These are phyloP conservation scores for Tinamus guttatus DNA, from an alignment of 2,113 vertebrate genomes.

Conservation along the genomic window DNA sequence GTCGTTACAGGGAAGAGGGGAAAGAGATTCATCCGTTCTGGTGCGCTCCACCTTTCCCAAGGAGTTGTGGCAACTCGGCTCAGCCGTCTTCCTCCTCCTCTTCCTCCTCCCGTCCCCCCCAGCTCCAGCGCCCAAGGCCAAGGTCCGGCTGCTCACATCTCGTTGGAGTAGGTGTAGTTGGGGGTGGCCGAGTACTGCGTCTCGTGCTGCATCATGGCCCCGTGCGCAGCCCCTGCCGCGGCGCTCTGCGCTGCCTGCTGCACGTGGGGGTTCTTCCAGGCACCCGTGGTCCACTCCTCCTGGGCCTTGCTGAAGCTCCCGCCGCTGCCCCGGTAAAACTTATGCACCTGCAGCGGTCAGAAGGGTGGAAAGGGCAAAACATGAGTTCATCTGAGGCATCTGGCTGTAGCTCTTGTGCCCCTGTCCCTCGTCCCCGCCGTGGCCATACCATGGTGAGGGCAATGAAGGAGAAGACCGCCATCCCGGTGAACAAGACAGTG, in stretches of 20 bases:
- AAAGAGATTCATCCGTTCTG: conserved; percentile 27
- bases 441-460: conserved; percentile 91
- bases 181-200: conserved; percentile 93
- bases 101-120: neutral
- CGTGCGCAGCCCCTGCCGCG: conserved; percentile 92
- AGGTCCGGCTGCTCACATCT: conserved; percentile 84
- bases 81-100: conserved; percentile 33
- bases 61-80: conserved; percentile 40
- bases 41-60: conserved; percentile 56
- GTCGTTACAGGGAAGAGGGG: conserved; percentile 50
- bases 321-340: conserved; percentile 94
- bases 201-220: conserved; percentile 87
- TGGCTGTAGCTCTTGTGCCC: neutral
- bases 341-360: conserved; percentile 86
- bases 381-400: neutral
- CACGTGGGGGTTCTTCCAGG: conserved; percentile 97
- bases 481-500: conserved; percentile 91
- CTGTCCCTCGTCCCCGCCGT: neutral
- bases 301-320: conserved; percentile 98
- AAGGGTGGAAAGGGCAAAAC: neutral
- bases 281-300: conserved; percentile 95
- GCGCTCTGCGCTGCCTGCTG: conserved; percentile 95
- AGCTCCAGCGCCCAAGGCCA: conserved; percentile 11
- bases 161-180: conserved; percentile 94
- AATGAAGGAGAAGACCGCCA: conserved; percentile 91